These are phyloP conservation scores for Pissodes strobi DNA, from an alignment of 1,140 invertebrate genomes.

Conservation along the genomic window DNA sequence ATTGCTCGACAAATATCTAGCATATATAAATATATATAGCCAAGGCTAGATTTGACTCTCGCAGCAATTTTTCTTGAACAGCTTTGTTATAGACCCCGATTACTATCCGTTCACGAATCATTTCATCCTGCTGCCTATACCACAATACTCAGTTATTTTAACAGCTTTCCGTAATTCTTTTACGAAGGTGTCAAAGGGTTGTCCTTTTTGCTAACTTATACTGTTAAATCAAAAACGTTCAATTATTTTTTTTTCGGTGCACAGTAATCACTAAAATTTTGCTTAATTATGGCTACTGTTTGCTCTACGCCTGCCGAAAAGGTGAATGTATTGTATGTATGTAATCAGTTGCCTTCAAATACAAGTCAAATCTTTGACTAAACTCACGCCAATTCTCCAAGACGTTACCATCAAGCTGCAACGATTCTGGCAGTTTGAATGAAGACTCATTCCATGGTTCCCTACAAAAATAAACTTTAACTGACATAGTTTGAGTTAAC, in stretches of 20 bases:
- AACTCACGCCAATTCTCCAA: not conserved
- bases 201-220: no score
- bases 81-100: constrained; percentile 35
- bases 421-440: no score
- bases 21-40: no score
- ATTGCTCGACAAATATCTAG: constrained; percentile 39
- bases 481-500: no score
- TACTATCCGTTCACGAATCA: constrained; percentile 42
- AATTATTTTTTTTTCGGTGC: constrained; percentile 43
- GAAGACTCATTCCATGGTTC: no score
- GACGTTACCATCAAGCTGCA: no score
- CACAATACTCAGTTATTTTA: constrained; percentile 41
- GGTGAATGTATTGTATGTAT: not conserved
- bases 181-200: constrained; percentile 44
- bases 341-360: no score
- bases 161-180: constrained; percentile 42
- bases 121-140: constrained; percentile 30
- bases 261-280: constrained; percentile 40
- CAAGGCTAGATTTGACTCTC: constrained; percentile 44
- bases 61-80: constrained; percentile 47
- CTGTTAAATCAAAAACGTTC: constrained; percentile 42
- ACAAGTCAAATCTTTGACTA: no score
- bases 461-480: no score
- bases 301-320: no score
- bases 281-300: not conserved